Conservation (phyloP, 2,888 invertebrate species). For the Pristionchus mayeri region DNA sequence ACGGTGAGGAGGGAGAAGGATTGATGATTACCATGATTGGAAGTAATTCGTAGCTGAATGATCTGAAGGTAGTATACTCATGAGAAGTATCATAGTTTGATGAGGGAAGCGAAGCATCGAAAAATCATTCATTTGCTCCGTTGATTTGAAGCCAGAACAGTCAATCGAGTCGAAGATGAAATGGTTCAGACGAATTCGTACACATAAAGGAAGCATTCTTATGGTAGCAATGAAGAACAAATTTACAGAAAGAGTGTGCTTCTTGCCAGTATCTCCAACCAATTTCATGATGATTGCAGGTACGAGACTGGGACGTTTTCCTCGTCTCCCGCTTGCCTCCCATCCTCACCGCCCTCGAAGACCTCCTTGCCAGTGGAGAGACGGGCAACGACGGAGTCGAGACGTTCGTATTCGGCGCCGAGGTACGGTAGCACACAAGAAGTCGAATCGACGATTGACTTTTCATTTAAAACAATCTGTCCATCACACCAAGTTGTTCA, state of each 20-base stretch:
- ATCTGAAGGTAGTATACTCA: too few relatives aligned
- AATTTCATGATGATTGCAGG: background rate
- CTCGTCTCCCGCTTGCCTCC: slow-evolving; percentile 1
- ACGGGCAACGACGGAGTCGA: background rate
- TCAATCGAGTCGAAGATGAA: too few relatives aligned
- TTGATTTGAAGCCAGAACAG: too few relatives aligned
- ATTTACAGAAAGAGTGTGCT: background rate
- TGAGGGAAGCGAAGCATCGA: too few relatives aligned
- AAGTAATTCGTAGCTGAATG: background rate
- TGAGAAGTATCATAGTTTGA: too few relatives aligned
- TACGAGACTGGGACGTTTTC: slow-evolving; percentile 3
- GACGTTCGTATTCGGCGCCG: slow-evolving; percentile 20
- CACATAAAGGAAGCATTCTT: too few relatives aligned
- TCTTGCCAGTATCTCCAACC: background rate
- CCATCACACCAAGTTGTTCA: too few relatives aligned
- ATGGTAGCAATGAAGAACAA: too few relatives aligned
- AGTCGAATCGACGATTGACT: background rate
- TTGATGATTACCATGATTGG: background rate
- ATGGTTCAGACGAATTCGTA: too few relatives aligned
- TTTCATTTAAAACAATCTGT: too few relatives aligned
- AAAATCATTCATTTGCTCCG: too few relatives aligned
- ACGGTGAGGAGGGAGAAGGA: background rate
- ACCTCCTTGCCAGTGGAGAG: background rate
- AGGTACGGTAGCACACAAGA: background rate
- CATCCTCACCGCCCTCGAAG: slow-evolving; percentile 2